A percentile compares a stretch with the other conserved stretches of the same genome.
phyloP scores from a whole-genome alignment of 2,113 vertebrate genomes.

The Mormyrus lacerda region DNA sequence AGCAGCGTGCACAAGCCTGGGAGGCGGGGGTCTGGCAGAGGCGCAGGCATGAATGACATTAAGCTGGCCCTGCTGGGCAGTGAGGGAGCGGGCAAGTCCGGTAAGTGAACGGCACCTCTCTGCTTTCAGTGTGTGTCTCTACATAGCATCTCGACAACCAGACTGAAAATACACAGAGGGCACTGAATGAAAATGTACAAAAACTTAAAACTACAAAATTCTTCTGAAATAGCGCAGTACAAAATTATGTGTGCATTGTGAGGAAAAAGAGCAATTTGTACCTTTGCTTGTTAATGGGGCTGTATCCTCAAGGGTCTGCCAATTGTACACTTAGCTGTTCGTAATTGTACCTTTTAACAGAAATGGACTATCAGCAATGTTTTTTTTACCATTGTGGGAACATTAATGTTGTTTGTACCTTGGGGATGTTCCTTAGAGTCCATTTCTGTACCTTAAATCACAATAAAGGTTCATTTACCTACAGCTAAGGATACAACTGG shows the following conservation, averaged over 20 bases:
- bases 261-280: not conserved
- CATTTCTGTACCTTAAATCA: not conserved
- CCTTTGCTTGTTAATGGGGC: not conserved
- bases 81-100: conserved; percentile 61
- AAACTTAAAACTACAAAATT: not conserved
- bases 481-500: not conserved
- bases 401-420: not conserved
- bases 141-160: not conserved
- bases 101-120: conserved; percentile 37
- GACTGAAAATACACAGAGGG: not conserved
- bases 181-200: not conserved
- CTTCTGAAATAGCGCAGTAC: not conserved
- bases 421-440: not conserved
- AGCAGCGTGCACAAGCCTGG: not conserved
- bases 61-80: conserved; percentile 64
- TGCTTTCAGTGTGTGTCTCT: not conserved
- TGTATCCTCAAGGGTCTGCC: not conserved
- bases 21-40: not conserved
- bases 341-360: not conserved
- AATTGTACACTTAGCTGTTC: not conserved
- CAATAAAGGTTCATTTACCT: not conserved
- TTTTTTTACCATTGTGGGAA: not conserved
- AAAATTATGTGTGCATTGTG: not conserved
- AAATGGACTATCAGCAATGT: not conserved
- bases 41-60: conserved; percentile 56